Conservation (phyloP, 1,140 invertebrate species). For the Hycleus phaleratus region DNA sequence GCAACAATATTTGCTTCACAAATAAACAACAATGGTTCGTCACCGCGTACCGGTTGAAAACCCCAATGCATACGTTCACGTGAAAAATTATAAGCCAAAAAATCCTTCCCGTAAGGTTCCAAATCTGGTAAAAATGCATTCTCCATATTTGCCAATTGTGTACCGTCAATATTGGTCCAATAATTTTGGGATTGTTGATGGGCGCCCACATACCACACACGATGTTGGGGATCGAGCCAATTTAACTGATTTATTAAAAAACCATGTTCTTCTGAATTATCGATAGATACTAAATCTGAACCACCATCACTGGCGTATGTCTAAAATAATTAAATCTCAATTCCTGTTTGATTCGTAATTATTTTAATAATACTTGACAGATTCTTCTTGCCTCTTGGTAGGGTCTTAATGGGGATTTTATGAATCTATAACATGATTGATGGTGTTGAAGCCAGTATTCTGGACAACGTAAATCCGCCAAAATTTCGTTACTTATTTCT, state of each 20-base stretch:
- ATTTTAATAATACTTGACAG: constrained; percentile 52
- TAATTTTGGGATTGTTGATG: constrained; percentile 63
- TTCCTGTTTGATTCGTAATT: neutral
- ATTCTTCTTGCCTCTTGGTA: constrained; percentile 71
- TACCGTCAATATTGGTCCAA: constrained; percentile 80
- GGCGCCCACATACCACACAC: constrained; percentile 78
- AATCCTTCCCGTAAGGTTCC: constrained; percentile 45
- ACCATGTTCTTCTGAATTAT: constrained; percentile 76
- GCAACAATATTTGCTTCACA: constrained; percentile 71
- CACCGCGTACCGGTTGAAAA: constrained; percentile 68
- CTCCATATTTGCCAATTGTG: constrained; percentile 68
- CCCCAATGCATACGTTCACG: constrained; percentile 71
- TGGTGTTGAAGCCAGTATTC: constrained; percentile 71
- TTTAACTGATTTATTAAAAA: constrained; percentile 74
- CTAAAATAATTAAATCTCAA: constrained; percentile 25
- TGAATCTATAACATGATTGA: constrained; percentile 78
- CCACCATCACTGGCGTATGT: constrained; percentile 49
- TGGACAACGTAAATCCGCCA: constrained; percentile 57
- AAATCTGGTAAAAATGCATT: constrained; percentile 66
- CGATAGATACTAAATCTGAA: constrained; percentile 72
- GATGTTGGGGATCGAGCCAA: constrained; percentile 73
- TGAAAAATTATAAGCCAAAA: constrained; percentile 60
- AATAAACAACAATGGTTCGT: constrained; percentile 72
- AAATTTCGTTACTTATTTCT: constrained; percentile 11
- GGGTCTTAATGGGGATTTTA: constrained; percentile 70